Conservation (phyloP, 1,140 invertebrate genomes). For the Drusus annulatus region DNA sequence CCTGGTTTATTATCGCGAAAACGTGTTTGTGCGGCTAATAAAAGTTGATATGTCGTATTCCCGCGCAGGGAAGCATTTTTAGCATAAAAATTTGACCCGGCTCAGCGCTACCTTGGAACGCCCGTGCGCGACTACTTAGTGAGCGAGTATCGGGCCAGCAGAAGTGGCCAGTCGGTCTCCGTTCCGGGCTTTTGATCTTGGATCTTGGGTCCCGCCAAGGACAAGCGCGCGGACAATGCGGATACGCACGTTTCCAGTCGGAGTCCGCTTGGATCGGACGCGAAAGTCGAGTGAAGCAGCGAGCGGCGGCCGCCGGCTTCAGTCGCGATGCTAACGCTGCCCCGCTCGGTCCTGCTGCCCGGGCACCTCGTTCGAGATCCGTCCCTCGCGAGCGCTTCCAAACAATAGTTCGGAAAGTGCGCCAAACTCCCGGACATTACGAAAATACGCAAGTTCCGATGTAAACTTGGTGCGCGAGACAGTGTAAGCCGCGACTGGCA, state of each 20-base stretch:
- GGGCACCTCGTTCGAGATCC: neutral
- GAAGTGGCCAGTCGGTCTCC: neutral
- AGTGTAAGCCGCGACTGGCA: too few relatives aligned
- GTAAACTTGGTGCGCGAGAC: too few relatives aligned
- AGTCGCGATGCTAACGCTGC: constrained; percentile 4
- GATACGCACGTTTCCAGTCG: neutral
- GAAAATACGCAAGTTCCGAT: too few relatives aligned
- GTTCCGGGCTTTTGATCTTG: constrained; percentile 4
- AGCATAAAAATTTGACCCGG: too few relatives aligned
- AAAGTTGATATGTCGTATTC: too few relatives aligned
- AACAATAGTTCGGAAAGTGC: constrained; percentile 2
- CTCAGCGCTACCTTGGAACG: neutral
- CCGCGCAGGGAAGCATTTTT: too few relatives aligned
- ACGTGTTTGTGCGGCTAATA: too few relatives aligned
- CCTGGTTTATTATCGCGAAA: too few relatives aligned
- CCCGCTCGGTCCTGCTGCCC: neutral
- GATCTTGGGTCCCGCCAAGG: neutral
- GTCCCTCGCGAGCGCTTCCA: neutral
- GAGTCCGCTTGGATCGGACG: neutral
- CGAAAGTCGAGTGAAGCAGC: constrained; percentile 11
- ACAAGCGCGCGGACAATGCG: neutral
- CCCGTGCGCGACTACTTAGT: neutral
- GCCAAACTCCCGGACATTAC: neutral
- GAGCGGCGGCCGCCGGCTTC: neutral
- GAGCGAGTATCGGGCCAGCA: neutral